Base-by-base conservation (phyloP, 2,888 invertebrate genomes). In the Chromoteleia sp. region DNA sequence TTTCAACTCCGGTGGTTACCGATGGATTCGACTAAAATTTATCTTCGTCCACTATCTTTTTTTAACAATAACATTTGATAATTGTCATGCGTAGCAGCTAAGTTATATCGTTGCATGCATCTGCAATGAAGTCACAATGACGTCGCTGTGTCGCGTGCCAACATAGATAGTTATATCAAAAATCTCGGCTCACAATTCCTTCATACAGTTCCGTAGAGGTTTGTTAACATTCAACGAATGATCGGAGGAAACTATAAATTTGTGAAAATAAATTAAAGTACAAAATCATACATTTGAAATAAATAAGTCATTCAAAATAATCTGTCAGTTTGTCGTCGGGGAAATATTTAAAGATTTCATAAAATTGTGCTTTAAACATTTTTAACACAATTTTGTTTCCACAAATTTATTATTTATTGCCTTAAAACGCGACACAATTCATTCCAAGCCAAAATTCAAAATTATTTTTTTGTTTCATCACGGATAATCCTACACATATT, bases 71-170 rank as follows among this genome's bases (percentile, higher is more conserved):
- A 70, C 71, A 75, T 75, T 71, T 39, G 52, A 82, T 74, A 71
- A 79, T 82, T 82, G 79, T 41, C 65, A 84, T 84, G 83, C 83
- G 63, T 63, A 70, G 75, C 78, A 48, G 68, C 36, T 21, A 65
- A 68, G 52, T 78, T 74, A 58, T 83, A 71, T 70, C 80, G 65
- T 78, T 78, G 79, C 77, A 70, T 76, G 83, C 83, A 83, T 83
- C 73, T 68, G 52, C 77, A 82, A 83, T 83, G 83, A 82, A 83
- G 78, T 61, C 39, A 56, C 75, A 78, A 48, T 43, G 76, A 79
- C 52, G 59, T 56, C 50, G 74, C 21, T 12, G 56, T 77, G 83
- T 83, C 83, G 83, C 83, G 83, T 83, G 83, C 83, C 83, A 58
- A 15, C 30, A 14, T 33, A 50, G 25, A 14, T 33, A 50, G 25